Percentiles rank a stretch among this genome's conserved stretches.
phyloP scores from a whole-genome alignment of 2,113 vertebrate species.

The Heloderma charlesbogerti region DNA sequence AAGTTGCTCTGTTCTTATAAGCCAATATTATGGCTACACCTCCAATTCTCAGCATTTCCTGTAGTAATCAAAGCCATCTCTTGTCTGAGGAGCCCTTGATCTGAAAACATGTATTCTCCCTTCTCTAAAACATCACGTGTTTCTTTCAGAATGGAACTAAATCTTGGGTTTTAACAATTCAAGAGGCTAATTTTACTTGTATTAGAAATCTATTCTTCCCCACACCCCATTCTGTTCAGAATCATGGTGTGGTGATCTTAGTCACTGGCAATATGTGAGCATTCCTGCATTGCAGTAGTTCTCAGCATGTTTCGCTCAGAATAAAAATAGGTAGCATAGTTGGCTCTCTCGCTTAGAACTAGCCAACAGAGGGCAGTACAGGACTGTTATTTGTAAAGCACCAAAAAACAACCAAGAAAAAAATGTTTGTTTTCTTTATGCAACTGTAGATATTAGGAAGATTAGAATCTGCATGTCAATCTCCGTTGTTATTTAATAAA shows the following conservation, averaged over 20 bases:
- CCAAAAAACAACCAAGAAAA: not conserved
- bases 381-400: slow-evolving; percentile 9
- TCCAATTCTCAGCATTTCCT: not conserved
- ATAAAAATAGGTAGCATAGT: not conserved
- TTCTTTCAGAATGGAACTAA: not conserved
- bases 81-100: not conserved
- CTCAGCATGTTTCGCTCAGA: not conserved
- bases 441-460: not conserved
- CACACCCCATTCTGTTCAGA: not conserved
- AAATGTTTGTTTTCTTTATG: slow-evolving; percentile 25
- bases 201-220: not conserved
- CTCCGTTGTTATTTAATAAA: slow-evolving; percentile 58
- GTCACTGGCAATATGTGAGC: fast-evolving
- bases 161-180: not conserved
- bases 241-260: fast-evolving
- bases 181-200: not conserved
- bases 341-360: not conserved
- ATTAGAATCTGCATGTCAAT: slow-evolving; percentile 55
- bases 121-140: not conserved
- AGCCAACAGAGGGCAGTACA: slow-evolving; percentile 71
- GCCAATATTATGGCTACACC: not conserved
- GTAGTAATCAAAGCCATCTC: not conserved
- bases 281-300: not conserved
- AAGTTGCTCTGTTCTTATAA: not conserved
- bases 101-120: not conserved